Evolutionary conservation across 2,113 vertebrate genomes (phyloP).

Genomic region (Nothocercus julius): DNA sequence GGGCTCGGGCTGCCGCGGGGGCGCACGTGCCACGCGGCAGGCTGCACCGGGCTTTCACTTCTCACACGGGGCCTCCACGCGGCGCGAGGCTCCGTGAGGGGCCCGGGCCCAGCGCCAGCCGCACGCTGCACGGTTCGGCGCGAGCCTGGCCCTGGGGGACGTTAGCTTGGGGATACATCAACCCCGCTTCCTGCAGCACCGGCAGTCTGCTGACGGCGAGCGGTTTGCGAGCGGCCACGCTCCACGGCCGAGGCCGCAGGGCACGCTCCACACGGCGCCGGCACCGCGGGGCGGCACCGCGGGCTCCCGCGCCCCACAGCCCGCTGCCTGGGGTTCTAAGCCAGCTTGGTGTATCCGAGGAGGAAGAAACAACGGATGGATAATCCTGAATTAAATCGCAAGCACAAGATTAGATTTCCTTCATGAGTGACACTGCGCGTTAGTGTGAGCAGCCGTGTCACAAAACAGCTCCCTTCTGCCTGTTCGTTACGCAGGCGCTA

Average conservation of each 20-base stretch:
- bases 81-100: neutral
- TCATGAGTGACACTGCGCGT: neutral
- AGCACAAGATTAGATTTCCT: conserved; percentile 26
- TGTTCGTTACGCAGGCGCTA: neutral
- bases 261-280: rapidly evolving
- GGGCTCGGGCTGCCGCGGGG: neutral
- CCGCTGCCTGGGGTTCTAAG: neutral
- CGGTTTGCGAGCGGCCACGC: rapidly evolving
- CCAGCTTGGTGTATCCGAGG: neutral
- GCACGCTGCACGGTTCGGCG: rapidly evolving
- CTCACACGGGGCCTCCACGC: neutral
- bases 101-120: neutral
- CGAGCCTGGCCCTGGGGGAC: neutral
- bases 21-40: neutral
- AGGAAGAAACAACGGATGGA: neutral
- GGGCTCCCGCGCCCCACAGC: rapidly evolving
- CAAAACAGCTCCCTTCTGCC: conserved; percentile 15
- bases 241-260: neutral
- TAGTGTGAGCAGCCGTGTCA: neutral
- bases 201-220: neutral
- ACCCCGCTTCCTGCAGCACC: neutral
- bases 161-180: neutral
- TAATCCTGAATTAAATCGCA: neutral
- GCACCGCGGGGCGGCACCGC: neutral
- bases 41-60: neutral